Evolutionary conservation across 1,140 invertebrate species (phyloP), one percentile per base, ranked within the genome.

Genomic region (Drosophila punjabiensis): DNA sequence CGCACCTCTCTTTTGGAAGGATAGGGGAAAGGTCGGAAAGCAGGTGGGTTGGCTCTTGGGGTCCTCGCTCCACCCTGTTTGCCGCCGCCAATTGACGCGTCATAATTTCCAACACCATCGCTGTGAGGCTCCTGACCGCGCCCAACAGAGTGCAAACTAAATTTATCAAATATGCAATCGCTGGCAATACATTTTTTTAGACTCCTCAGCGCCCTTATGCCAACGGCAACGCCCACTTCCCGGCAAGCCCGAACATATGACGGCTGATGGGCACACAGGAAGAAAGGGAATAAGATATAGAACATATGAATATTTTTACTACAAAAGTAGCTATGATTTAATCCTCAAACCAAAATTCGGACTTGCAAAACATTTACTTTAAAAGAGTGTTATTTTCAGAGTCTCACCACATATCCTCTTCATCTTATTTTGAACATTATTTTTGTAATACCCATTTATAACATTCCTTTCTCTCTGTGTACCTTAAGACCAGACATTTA

Each of bases 91-190:
- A 79, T 74, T 68, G 69, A 55, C 45, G 75, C 75, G 79, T 90
- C 85, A 88, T 88, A 88, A 88, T 82, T 86, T 79, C 69, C 47
- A 62, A 63, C 81, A 76, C 56, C 47, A 55, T 61, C 43, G 43
- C 73, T 76, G 48, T 48, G 11, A 61, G 24, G 43, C 20, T 43
- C 41, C 33, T 8, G 39, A 48, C 62, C 58, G 68, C 45, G 41
- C 71, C 81, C 65, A 58, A 78, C 55, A 67, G 75, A 75, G 82
- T 79, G 75, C 75, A 86, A 86, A 87, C 61, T 81, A 82, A 90
- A 89, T 88, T 89, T 88, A 88, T 88, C 86, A 90, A 79, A 82
- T 81, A 66, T 73, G 78, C 85, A 78, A 81, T 89, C 81, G 87
- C 67, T 70, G 86, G 85, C 61, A 69, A 90, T 88, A 88, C 82